phyloP scores from a whole-genome alignment of 2,797 vertebrate species.

The Apogon talboti region DNA sequence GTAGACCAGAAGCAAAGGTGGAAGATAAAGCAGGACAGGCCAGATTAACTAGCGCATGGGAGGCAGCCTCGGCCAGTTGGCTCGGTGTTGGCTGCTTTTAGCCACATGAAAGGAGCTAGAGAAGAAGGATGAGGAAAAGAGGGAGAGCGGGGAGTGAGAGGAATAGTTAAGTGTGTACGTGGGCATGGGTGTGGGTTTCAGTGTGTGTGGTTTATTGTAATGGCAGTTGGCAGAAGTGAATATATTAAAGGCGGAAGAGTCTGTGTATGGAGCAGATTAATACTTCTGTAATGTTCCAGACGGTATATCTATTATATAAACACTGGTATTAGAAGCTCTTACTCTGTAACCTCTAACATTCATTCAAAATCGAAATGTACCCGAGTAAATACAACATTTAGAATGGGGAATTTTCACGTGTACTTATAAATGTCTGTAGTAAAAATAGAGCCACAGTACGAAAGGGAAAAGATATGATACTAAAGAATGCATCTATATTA shows the following conservation, averaged over 20 bases:
- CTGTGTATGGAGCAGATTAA: neutral
- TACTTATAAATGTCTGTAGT: neutral
- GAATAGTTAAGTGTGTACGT: constrained; percentile 26
- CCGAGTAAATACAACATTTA: neutral
- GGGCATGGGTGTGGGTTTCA: constrained; percentile 7
- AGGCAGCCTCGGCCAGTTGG: constrained; percentile 55
- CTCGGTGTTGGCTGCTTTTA: constrained; percentile 55
- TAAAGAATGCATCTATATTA: constrained; percentile 37
- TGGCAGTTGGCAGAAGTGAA: constrained; percentile 9
- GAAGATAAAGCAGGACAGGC: constrained; percentile 64
- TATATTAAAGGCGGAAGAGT: constrained; percentile 17
- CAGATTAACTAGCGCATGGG: constrained; percentile 64
- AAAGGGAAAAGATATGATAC: constrained; percentile 30
- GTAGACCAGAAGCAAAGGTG: constrained; percentile 70
- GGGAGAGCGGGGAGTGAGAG: constrained; percentile 33
- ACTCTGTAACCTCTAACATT: constrained; percentile 24
- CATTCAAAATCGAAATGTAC: neutral
- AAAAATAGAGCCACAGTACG: constrained; percentile 5
- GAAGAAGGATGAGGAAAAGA: constrained; percentile 27
- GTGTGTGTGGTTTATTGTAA: constrained; percentile 4
- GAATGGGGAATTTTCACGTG: neutral
- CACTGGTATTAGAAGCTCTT: neutral
- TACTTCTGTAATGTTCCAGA: constrained; percentile 1
- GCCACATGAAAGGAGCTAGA: constrained; percentile 44
- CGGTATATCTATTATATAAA: constrained; percentile 4